Conservation (phyloP, 2,888 invertebrate genomes). For the Eupithecia exiguata region DNA sequence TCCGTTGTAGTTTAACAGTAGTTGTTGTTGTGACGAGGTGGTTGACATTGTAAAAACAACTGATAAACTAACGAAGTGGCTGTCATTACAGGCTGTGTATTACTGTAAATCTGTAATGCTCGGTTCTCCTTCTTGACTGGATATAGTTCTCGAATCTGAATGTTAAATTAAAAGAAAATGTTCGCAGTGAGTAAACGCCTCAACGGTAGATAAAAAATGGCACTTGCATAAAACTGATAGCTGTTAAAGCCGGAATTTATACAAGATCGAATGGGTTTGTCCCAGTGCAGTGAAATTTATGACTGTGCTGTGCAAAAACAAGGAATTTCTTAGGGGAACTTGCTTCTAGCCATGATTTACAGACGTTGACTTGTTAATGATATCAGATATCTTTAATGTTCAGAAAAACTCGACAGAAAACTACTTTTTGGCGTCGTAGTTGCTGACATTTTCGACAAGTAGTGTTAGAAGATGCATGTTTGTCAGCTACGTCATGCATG, state of each 20-base stretch:
- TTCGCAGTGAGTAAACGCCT: background rate
- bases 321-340: background rate
- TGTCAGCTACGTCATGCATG: too few species aligned
- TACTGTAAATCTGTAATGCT: background rate
- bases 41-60: background rate
- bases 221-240: background rate
- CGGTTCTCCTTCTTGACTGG: background rate
- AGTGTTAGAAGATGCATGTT: too few species aligned
- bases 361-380: background rate
- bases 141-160: background rate
- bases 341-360: background rate
- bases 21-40: background rate
- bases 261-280: slow-evolving; percentile 29
- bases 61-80: too few species aligned
- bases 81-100: background rate
- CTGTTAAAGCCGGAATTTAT: slow-evolving; percentile 22
- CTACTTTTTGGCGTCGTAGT: background rate
- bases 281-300: slow-evolving; percentile 26
- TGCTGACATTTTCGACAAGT: too few species aligned
- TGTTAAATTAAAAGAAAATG: background rate
- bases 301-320: background rate
- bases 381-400: background rate
- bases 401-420: background rate
- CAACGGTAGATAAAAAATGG: background rate
- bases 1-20: background rate